phyloP scores from a whole-genome alignment of 2,888 invertebrate genomes.

The Cetonia aurata region DNA sequence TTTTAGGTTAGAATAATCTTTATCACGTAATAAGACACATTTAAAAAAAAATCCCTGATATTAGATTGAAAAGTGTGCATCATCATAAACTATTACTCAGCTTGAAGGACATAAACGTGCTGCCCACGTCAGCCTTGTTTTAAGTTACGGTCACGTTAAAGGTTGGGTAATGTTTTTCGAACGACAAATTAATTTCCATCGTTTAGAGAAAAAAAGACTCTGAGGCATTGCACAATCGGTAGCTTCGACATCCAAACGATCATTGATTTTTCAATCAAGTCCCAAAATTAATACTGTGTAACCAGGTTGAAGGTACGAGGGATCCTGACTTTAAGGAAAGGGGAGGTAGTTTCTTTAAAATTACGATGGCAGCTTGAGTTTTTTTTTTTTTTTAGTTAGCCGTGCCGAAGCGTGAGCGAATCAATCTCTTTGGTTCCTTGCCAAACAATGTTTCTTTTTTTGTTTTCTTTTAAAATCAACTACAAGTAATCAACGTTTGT shows the following conservation, averaged over 20 bases:
- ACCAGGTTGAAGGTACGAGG: conserved; percentile 1
- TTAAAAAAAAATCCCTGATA: no score
- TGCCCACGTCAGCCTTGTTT: not conserved
- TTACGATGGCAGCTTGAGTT: conserved; percentile 3
- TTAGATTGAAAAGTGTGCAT: not conserved
- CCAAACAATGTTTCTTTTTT: no score
- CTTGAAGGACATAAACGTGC: not conserved
- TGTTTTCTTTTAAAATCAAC: no score
- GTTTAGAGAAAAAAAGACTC: conserved; percentile 17
- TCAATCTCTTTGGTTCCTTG: not conserved
- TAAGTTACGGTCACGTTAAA: conserved; percentile 9
- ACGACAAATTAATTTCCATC: conserved; percentile 37
- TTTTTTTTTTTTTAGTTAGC: not conserved
- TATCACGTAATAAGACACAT: no score
- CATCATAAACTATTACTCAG: not conserved
- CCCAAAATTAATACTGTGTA: conserved; percentile 34
- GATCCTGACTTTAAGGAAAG: not conserved
- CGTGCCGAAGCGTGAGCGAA: not conserved
- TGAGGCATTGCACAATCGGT: conserved; percentile 4
- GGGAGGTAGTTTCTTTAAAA: conserved; percentile 11
- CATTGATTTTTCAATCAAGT: conserved; percentile 41
- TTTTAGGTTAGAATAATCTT: no score
- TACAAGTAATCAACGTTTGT: no score
- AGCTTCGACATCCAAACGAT: conserved; percentile 18
- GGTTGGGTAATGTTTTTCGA: conserved; percentile 36